These are phyloP conservation scores for Rhinichthys osculus DNA, from an alignment of 2,797 vertebrate genomes.

Conservation along the genomic window DNA sequence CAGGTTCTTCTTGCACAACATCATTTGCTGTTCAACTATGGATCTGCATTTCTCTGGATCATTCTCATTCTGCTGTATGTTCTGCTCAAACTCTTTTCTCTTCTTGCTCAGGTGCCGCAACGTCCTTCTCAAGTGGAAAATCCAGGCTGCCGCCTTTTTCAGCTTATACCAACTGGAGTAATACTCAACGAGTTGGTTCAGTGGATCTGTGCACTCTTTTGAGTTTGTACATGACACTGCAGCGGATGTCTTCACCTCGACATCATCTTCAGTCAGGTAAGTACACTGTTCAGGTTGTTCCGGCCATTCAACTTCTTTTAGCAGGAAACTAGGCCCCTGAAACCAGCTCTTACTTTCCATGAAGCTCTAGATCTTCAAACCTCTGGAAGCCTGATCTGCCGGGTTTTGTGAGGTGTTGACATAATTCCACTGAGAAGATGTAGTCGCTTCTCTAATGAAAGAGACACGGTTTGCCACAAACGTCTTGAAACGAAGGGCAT, in stretches of 20 bases:
- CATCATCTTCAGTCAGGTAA: background rate
- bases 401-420: slow-evolving; percentile 25
- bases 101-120: background rate
- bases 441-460: slow-evolving; percentile 29
- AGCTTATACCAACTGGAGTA: slow-evolving; percentile 17
- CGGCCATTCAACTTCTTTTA: background rate
- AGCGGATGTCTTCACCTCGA: background rate
- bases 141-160: slow-evolving; percentile 11
- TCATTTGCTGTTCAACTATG: background rate
- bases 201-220: background rate
- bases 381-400: slow-evolving; percentile 33
- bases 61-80: background rate
- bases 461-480: slow-evolving; percentile 44
- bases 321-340: slow-evolving; percentile 8
- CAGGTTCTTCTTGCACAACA: background rate
- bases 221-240: background rate
- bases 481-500: slow-evolving; percentile 40
- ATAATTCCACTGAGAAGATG: slow-evolving; percentile 44
- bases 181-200: background rate
- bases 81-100: background rate
- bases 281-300: background rate
- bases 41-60: background rate
- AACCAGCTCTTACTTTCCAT: background rate
- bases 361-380: slow-evolving; percentile 11
- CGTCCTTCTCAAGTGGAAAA: background rate